Evolutionary conservation across 2,113 vertebrate genomes (phyloP).

Genomic region (Thunnus maccoyii): DNA sequence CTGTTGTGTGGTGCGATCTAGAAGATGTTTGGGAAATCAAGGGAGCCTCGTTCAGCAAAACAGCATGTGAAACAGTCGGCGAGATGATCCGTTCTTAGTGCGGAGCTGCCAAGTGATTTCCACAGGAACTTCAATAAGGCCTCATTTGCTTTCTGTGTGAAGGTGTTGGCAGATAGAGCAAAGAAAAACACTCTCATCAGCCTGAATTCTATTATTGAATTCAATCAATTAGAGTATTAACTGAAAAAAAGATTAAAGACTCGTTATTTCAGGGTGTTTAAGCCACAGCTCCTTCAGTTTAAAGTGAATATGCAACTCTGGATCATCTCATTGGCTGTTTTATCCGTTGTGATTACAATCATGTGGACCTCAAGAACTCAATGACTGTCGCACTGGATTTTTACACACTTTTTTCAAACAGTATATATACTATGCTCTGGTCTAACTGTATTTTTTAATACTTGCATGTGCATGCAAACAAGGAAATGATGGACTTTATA

Average conservation of each 20-base stretch:
- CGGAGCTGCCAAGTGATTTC: constrained; percentile 46
- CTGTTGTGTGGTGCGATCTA: constrained; percentile 58
- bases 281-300: constrained; percentile 48
- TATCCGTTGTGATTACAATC: constrained; percentile 68
- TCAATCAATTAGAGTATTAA: constrained; percentile 34
- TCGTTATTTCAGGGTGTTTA: constrained; percentile 17
- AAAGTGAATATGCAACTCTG: constrained; percentile 73
- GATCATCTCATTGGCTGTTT: constrained; percentile 80
- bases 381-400: constrained; percentile 85
- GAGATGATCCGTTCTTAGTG: constrained; percentile 77
- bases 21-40: constrained; percentile 79
- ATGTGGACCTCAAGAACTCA: constrained; percentile 85
- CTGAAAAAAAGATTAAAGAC: background rate
- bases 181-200: constrained; percentile 12
- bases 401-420: constrained; percentile 80
- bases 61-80: constrained; percentile 64
- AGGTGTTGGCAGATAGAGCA: background rate
- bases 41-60: constrained; percentile 63
- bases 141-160: constrained; percentile 17
- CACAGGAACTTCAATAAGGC: constrained; percentile 29
- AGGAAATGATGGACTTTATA: constrained; percentile 73
- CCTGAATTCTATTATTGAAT: constrained; percentile 38
- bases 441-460: constrained; percentile 83
- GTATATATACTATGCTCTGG: constrained; percentile 70
- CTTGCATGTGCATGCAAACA: constrained; percentile 87